Percentiles rank a stretch among this genome's conserved stretches.
These are phyloP conservation scores for Sminthurides aquaticus DNA, from an alignment of 2,888 invertebrate species.

Conservation along the genomic window DNA sequence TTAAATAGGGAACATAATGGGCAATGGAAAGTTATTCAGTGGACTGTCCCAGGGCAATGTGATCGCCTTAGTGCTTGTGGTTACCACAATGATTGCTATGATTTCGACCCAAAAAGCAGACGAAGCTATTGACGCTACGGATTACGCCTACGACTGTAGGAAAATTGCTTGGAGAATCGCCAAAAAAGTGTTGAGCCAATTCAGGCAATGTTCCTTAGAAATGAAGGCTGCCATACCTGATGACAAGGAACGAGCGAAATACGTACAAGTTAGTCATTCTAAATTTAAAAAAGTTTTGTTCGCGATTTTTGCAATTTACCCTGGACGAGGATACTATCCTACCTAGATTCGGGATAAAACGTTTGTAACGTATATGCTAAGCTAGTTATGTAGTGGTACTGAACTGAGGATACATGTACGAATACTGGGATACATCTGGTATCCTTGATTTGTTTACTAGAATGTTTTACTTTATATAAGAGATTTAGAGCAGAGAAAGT, in stretches of 20 bases:
- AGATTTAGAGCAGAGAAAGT: no score
- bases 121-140: background rate
- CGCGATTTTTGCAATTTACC: no score
- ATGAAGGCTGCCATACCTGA: constrained; percentile 23
- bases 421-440: no score
- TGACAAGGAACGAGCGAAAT: constrained; percentile 22
- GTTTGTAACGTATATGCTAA: no score
- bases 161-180: constrained; percentile 31
- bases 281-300: background rate
- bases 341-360: no score
- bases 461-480: no score
- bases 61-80: background rate
- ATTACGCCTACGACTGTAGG: constrained; percentile 26
- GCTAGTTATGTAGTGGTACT: no score
- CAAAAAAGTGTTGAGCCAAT: constrained; percentile 28
- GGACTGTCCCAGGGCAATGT: background rate
- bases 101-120: background rate
- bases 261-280: constrained; percentile 14
- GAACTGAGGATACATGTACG: no score
- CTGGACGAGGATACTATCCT: no score
- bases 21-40: no score
- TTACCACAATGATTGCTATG: background rate
- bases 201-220: constrained; percentile 28
- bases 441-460: no score
- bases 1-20: no score